These are phyloP conservation scores for Epinephelus cyanopodus DNA, from an alignment of 2,113 vertebrate genomes.

Conservation along the genomic window DNA sequence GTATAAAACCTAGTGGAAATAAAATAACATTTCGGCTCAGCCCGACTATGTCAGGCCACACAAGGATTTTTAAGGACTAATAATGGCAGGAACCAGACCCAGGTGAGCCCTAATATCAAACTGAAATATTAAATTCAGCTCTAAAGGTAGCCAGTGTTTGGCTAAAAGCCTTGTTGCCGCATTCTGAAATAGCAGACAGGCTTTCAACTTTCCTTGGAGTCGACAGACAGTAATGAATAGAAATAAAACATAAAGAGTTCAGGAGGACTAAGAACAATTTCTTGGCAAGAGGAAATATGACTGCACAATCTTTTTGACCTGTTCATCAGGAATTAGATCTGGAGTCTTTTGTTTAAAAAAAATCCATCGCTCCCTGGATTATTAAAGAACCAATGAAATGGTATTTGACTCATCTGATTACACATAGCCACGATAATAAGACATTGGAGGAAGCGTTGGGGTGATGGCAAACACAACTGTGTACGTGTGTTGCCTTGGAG, in stretches of 20 bases:
- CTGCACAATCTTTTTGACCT: not conserved
- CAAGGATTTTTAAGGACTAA: conserved; percentile 8
- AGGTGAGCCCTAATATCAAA: conserved; percentile 8
- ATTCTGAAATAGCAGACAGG: conserved; percentile 15
- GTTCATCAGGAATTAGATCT: conserved; percentile 2
- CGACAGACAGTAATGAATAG: conserved; percentile 12
- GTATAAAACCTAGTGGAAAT: not conserved
- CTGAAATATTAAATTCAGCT: conserved; percentile 52
- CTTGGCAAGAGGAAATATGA: not conserved
- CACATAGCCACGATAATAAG: not conserved
- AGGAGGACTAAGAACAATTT: not conserved
- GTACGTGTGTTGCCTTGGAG: conserved; percentile 17
- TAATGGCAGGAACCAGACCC: conserved; percentile 1
- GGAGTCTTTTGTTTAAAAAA: not conserved
- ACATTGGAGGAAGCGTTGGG: not conserved
- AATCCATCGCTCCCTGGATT: not conserved
- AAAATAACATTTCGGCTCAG: conserved; percentile 1
- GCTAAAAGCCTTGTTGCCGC: conserved; percentile 27
- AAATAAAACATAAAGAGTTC: conserved; percentile 9
- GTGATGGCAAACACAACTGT: conserved; percentile 6
- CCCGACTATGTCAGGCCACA: not conserved
- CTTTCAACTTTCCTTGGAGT: conserved; percentile 24
- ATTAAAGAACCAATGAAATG: not conserved
- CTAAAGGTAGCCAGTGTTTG: not conserved
- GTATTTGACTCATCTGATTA: conserved; percentile 1